phyloP scores from a whole-genome alignment of 2,797 vertebrate species.

The Centropyge bicolor region DNA sequence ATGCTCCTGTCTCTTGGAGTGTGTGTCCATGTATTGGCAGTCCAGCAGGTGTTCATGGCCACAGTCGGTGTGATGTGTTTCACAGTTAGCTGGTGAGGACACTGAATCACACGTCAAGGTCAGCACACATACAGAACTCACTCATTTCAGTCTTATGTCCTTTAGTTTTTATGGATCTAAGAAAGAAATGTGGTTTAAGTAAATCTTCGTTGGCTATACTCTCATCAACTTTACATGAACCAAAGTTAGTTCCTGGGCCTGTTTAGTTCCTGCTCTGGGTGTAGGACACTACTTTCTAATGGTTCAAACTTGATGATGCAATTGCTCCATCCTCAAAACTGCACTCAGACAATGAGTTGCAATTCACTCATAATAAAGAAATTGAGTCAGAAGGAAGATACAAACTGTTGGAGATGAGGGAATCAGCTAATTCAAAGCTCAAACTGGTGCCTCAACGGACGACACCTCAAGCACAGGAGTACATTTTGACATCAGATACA shows the following conservation, averaged over 20 bases:
- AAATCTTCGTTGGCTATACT: not conserved
- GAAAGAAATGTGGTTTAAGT: not conserved
- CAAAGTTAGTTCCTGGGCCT: not conserved
- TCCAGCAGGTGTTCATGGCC: slow-evolving; percentile 42
- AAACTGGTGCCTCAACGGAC: no score
- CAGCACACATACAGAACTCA: not conserved
- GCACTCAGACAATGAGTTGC: not conserved
- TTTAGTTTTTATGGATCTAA: not conserved
- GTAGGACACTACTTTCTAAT: not conserved
- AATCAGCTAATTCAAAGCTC: no score
- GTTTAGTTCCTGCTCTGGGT: no score
- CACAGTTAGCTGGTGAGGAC: slow-evolving; percentile 46
- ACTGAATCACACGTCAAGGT: slow-evolving; percentile 32
- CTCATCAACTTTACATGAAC: not conserved
- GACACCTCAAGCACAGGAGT: not conserved
- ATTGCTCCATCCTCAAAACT: not conserved
- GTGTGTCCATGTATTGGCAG: slow-evolving; percentile 31
- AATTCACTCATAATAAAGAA: not conserved
- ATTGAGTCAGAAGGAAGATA: not conserved
- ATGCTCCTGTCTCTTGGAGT: slow-evolving; percentile 2
- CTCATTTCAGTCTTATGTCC: not conserved
- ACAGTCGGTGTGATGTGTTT: slow-evolving; percentile 43
- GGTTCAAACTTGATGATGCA: not conserved
- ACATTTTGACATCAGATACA: not conserved
- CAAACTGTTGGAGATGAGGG: not conserved